Conservation (phyloP, 2,888 invertebrate species). For the Prionchulus punctatus region DNA sequence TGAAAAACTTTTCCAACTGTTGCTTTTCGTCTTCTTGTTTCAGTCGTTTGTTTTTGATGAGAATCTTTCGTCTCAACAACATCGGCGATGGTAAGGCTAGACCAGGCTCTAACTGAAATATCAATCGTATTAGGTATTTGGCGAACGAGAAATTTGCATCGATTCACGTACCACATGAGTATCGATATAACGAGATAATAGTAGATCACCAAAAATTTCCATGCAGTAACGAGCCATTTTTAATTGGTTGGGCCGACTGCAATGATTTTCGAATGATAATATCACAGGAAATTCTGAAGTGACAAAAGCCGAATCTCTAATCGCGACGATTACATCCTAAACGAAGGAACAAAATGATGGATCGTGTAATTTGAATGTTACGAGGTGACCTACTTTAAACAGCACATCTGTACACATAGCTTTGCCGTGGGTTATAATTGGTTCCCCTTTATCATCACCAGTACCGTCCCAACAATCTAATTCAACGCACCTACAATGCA, state of each 20-base stretch:
- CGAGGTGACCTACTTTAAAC: constrained; percentile 68
- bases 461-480: constrained; percentile 97
- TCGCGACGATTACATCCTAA: constrained; percentile 80
- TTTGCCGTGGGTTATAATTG: constrained; percentile 97
- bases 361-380: neutral
- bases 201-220: constrained; percentile 80
- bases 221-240: constrained; percentile 98
- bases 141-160: no score
- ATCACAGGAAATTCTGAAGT: constrained; percentile 94
- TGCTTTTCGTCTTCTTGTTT: constrained; percentile 88
- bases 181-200: constrained; percentile 70
- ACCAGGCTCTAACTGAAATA: constrained; percentile 60
- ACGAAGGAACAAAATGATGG: constrained; percentile 8
- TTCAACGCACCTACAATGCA: constrained; percentile 87
- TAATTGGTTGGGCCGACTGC: constrained; percentile 83
- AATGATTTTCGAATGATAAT: constrained; percentile 96
- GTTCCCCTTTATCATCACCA: constrained; percentile 77
- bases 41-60: constrained; percentile 89
- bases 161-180: constrained; percentile 71
- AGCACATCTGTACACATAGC: constrained; percentile 99
- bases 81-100: constrained; percentile 70
- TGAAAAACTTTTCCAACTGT: constrained; percentile 33
- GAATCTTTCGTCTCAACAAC: constrained; percentile 69
- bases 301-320: constrained; percentile 93
- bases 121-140: no score